Evolutionary conservation across 2,888 invertebrate genomes (phyloP).

Genomic region (Lacanobia wlatinum): DNA sequence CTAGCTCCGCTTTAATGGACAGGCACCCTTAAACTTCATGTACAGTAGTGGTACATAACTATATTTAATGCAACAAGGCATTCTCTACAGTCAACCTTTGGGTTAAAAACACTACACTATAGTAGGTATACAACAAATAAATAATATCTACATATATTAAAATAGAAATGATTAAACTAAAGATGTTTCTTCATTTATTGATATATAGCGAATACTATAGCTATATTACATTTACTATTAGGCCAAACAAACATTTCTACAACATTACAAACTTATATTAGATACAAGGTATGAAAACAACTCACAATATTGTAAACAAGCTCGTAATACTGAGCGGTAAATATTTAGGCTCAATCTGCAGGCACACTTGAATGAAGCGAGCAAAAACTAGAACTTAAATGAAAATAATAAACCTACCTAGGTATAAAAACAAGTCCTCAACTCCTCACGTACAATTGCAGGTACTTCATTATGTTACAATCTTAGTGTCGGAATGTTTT

Average conservation of each 20-base stretch:
- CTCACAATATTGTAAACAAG: constrained; percentile 20
- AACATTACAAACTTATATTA: not conserved
- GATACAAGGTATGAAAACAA: not conserved
- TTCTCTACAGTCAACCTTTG: too few relatives aligned
- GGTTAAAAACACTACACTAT: too few relatives aligned
- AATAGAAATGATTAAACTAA: too few relatives aligned
- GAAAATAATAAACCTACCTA: constrained; percentile 48
- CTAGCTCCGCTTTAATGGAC: too few relatives aligned
- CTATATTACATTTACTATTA: not conserved
- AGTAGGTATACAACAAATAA: too few relatives aligned
- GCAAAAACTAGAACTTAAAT: constrained; percentile 38
- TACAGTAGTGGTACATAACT: too few relatives aligned
- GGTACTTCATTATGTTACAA: constrained; percentile 57
- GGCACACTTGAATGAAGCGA: constrained; percentile 28
- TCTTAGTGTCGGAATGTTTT: constrained; percentile 61
- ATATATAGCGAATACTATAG: too few relatives aligned
- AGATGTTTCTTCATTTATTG: too few relatives aligned
- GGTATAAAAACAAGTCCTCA: constrained; percentile 14
- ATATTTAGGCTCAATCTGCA: constrained; percentile 47
- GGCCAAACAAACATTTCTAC: not conserved
- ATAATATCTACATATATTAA: too few relatives aligned
- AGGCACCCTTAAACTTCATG: too few relatives aligned
- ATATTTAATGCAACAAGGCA: too few relatives aligned
- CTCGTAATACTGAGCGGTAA: constrained; percentile 23
- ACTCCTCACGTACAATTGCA: constrained; percentile 29